Evolutionary conservation across 2,888 invertebrate species (phyloP).

Genomic region (Nemotelus nigrinus): DNA sequence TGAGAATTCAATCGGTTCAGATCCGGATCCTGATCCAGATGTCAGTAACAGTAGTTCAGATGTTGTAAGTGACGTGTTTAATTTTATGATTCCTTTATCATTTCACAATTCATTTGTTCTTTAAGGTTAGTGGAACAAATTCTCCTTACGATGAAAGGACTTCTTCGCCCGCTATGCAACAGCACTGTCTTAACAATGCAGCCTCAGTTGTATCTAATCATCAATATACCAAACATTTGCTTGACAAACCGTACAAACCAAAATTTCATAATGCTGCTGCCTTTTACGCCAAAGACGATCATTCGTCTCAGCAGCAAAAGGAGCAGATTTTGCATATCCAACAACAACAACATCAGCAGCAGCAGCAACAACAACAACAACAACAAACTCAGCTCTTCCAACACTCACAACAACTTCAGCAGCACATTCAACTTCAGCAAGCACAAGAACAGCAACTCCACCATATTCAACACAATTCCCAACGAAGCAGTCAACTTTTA

Average conservation of each 20-base stretch:
- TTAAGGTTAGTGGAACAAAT: slow-evolving; percentile 61
- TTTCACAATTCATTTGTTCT: background rate
- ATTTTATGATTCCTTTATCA: background rate
- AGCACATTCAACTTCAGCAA: slow-evolving; percentile 23
- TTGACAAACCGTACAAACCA: slow-evolving; percentile 75
- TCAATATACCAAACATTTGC: slow-evolving; percentile 61
- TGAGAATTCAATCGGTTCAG: slow-evolving; percentile 70
- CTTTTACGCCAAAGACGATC: slow-evolving; percentile 67
- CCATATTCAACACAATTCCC: slow-evolving; percentile 6
- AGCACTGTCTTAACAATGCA: slow-evolving; percentile 44
- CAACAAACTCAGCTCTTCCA: slow-evolving; percentile 42
- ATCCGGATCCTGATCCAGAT: slow-evolving; percentile 69
- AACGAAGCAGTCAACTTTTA: slow-evolving; percentile 6
- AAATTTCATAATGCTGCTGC: slow-evolving; percentile 76
- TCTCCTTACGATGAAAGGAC: slow-evolving; percentile 63
- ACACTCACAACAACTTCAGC: slow-evolving; percentile 47
- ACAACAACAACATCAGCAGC: slow-evolving; percentile 45
- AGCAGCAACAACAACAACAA: slow-evolving; percentile 52
- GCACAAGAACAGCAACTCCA: slow-evolving; percentile 13
- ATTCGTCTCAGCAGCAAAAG: slow-evolving; percentile 43
- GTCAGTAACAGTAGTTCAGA: slow-evolving; percentile 64
- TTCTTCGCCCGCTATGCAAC: slow-evolving; percentile 52
- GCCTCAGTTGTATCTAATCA: slow-evolving; percentile 8
- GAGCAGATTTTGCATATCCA: slow-evolving; percentile 50
- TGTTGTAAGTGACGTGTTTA: slow-evolving; percentile 55